These are phyloP conservation scores for Nothura maculosa DNA, from an alignment of 2,797 vertebrate species.

Conservation along the genomic window DNA sequence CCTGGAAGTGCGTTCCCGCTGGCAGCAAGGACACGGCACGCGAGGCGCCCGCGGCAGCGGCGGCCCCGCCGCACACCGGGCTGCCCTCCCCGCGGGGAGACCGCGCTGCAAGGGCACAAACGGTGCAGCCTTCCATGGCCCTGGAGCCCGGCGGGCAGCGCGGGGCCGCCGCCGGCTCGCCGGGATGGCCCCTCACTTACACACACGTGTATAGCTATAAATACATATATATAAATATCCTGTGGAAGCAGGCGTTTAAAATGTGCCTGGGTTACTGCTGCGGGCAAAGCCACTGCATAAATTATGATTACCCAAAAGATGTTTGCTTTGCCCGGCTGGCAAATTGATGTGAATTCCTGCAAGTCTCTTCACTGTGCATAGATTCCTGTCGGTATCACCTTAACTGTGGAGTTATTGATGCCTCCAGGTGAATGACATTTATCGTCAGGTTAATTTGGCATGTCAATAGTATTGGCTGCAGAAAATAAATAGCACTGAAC, in stretches of 20 bases:
- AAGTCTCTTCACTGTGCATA: not conserved
- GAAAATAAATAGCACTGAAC: not conserved
- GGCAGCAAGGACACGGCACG: constrained; percentile 3
- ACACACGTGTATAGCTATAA: not conserved
- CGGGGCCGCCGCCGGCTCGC: not conserved
- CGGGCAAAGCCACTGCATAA: not conserved
- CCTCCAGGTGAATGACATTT: not conserved
- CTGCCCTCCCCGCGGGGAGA: too few relatives aligned
- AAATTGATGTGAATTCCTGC: not conserved
- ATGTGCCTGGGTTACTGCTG: not conserved
- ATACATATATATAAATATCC: not conserved
- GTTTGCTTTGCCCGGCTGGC: not conserved
- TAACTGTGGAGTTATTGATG: not conserved
- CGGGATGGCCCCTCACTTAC: not conserved
- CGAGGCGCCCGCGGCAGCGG: not conserved
- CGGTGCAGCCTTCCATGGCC: rapidly evolving
- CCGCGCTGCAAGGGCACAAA: too few relatives aligned
- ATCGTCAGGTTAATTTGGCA: not conserved
- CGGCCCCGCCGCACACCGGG: too few relatives aligned
- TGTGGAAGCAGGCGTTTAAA: not conserved
- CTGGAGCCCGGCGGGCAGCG: too few relatives aligned
- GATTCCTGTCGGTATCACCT: not conserved
- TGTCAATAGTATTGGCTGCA: not conserved
- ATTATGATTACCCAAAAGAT: not conserved
- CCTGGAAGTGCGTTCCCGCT: not conserved